phyloP scores from a whole-genome alignment of 2,888 invertebrate genomes.

The Hedychridium roseum region DNA sequence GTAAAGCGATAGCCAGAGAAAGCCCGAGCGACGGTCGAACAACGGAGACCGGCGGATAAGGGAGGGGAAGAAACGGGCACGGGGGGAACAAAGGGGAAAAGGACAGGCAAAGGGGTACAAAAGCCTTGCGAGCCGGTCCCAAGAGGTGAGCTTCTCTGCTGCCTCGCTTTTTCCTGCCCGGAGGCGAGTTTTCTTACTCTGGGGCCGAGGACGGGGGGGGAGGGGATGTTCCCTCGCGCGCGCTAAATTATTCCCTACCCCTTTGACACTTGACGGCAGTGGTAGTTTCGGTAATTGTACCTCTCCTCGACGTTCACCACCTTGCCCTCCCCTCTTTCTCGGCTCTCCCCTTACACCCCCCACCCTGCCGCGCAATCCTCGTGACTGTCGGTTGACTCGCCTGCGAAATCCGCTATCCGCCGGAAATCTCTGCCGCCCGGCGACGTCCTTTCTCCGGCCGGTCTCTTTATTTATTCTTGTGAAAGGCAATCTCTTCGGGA shows the following conservation, averaged over 20 bases:
- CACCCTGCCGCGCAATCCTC: too few species aligned
- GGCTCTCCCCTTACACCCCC: constrained; percentile 1
- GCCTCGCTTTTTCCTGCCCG: constrained; percentile 27
- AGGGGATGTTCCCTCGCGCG: too few species aligned
- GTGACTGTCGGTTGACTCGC: too few species aligned
- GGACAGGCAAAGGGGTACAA: constrained; percentile 8
- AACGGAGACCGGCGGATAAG: constrained; percentile 8
- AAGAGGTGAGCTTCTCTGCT: constrained; percentile 27
- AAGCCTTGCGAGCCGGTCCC: too few species aligned
- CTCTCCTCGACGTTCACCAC: neutral
- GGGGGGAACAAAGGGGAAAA: constrained; percentile 7
- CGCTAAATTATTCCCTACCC: constrained; percentile 41
- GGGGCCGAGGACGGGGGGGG: too few species aligned
- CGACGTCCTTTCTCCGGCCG: too few species aligned
- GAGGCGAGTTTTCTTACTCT: too few species aligned
- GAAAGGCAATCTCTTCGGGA: too few species aligned
- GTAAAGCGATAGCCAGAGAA: constrained; percentile 5
- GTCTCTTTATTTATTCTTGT: too few species aligned
- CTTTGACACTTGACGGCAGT: constrained; percentile 42
- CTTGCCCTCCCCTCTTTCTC: constrained; percentile 1
- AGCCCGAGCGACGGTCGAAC: constrained; percentile 5
- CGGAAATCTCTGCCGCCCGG: too few species aligned
- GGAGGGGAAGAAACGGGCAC: constrained; percentile 5
- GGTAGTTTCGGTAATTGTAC: constrained; percentile 39
- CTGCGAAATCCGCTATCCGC: too few species aligned